Evolutionary conservation across 35 echinoderm and acorn worm species (phyloP).

Genomic region (Patiria miniata): DNA sequence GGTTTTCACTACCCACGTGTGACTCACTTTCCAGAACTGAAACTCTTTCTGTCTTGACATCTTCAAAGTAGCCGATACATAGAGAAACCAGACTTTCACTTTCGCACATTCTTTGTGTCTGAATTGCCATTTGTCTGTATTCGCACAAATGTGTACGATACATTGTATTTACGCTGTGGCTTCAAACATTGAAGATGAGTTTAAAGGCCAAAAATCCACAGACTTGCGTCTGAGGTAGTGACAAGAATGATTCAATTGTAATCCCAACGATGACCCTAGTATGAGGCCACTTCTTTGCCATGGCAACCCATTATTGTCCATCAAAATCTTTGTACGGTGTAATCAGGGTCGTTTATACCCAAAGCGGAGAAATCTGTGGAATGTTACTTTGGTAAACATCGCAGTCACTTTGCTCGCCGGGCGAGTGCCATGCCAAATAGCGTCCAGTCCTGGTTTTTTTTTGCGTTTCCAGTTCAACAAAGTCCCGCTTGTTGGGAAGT

Average conservation of each 20-base stretch:
- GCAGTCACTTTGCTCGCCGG: too few species aligned
- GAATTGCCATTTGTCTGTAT: not conserved
- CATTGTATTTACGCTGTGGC: not conserved
- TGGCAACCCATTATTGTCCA: slow-evolving; percentile 11
- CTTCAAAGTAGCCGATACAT: not conserved
- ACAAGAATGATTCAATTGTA: not conserved
- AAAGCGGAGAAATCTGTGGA: slow-evolving; percentile 22
- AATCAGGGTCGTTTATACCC: slow-evolving; percentile 19
- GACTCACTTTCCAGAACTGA: not conserved
- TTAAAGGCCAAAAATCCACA: too few species aligned
- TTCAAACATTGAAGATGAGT: too few species aligned
- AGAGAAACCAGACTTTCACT: not conserved
- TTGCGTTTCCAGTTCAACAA: too few species aligned
- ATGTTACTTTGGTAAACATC: slow-evolving; percentile 5
- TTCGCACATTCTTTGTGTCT: not conserved
- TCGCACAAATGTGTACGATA: not conserved
- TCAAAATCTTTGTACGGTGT: slow-evolving; percentile 6
- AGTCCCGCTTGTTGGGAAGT: not conserved
- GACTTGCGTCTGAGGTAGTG: too few species aligned
- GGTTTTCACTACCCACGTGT: not conserved
- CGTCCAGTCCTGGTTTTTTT: too few species aligned
- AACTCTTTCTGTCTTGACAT: too few species aligned
- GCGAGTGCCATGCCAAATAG: too few species aligned
- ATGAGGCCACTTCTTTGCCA: slow-evolving; percentile 30
- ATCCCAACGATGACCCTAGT: not conserved